Base-by-base conservation (phyloP, 2,797 vertebrate species). In the Peromyscus attwateri region DNA sequence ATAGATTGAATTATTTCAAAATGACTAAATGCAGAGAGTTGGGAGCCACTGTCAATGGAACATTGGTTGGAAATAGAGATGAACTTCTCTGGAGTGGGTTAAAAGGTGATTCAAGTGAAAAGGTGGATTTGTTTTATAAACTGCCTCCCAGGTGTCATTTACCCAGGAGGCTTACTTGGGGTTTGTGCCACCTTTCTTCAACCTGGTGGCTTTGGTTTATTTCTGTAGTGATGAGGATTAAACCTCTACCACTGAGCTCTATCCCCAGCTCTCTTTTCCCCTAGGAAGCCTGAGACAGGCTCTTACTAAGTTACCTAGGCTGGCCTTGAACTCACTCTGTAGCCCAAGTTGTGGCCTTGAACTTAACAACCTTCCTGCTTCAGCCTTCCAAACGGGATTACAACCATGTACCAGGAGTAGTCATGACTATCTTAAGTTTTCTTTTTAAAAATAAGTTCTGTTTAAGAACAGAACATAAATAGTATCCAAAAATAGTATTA, bases 1-100 rank as follows among this genome's bases (percentile, higher is more conserved):
- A 43, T 12, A 57, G 89, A 27, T 91, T 79, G 81, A 94, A 66
- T 81, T 66, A 68, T 85, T 88, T 85, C 89, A 89, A 87, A 92
- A 79, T 40, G 55, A 75, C 31, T 49, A 34, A 81, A 40, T n/a
- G 95, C 91, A 85, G 90, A 95, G 91, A 76, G 8, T 29, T 83
- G 21, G 62, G 92, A 87, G 27, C 82, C 40, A 68, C 27, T 85
- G 8, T 52, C 43, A 75, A 25, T 31, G 82, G 64, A 80, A 25
- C 25, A 83, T 29, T 57, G 88, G 52, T 76, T 4, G 89, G 73
- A 91, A 94, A 87, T 52, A 66, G 83, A 95, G 55, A 87, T 73
- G 60, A 81, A 76, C 43, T 40, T 96, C 52, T 93, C 19, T 68
- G 89, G 40, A 80, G 70, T 77, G 31, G 70, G 70, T 77, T 76